Conservation (phyloP, 2,113 vertebrate genomes). For the Piliocolobus tephrosceles region DNA sequence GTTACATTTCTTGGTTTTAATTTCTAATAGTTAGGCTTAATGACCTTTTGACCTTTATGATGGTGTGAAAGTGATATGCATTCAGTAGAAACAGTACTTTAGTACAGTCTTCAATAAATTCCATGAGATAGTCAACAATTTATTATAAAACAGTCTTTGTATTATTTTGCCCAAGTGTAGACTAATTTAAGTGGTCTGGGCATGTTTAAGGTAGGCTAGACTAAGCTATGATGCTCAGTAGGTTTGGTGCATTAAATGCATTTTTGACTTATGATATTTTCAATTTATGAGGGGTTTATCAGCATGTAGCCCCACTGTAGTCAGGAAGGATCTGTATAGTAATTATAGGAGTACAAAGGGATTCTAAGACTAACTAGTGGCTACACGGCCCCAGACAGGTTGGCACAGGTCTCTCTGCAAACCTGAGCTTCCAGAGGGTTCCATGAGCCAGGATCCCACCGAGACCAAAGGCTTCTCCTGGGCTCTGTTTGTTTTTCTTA, state of each 20-base stretch:
- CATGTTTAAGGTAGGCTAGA: not conserved
- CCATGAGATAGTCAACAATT: not conserved
- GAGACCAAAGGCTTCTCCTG: not conserved
- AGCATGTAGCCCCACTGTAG: not conserved
- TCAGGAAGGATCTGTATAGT: not conserved
- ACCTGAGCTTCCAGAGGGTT: not conserved
- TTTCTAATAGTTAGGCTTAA: not conserved
- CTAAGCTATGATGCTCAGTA: not conserved
- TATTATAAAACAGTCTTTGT: not conserved
- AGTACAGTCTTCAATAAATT: not conserved
- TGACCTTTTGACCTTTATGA: not conserved
- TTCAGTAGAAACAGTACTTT: not conserved
- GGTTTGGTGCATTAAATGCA: not conserved
- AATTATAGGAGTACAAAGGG: not conserved
- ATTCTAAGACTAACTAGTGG: not conserved
- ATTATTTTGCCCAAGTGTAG: not conserved
- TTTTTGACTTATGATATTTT: not conserved
- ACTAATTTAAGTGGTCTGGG: not conserved
- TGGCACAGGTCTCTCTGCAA: not conserved
- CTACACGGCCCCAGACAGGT: not conserved
- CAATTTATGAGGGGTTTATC: not conserved
- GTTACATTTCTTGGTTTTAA: not conserved
- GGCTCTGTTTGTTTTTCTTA: not conserved
- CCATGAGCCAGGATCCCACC: accelerated
- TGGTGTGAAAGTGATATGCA: not conserved